A percentile compares a stretch with the other conserved stretches of the same genome.
These are phyloP conservation scores for Apamea crenata DNA, from an alignment of 2,888 invertebrate genomes.

Conservation along the genomic window DNA sequence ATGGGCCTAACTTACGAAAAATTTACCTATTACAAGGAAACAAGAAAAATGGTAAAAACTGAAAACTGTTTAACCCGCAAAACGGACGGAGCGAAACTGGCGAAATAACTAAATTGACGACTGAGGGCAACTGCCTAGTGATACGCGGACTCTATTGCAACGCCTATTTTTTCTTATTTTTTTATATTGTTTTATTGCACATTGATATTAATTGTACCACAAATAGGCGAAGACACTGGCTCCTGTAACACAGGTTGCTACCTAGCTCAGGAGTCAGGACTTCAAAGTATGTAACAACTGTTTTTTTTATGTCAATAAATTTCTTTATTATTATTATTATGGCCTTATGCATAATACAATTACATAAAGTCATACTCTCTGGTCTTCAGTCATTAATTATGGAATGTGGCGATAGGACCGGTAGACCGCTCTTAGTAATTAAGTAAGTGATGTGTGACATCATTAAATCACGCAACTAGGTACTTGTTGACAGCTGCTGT, in stretches of 20 bases:
- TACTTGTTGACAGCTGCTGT: neutral
- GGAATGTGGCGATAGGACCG: slow-evolving; percentile 9
- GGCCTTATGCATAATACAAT: neutral
- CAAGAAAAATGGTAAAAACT: neutral
- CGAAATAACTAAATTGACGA: neutral
- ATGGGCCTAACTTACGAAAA: neutral
- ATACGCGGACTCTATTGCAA: neutral
- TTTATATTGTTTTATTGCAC: no score
- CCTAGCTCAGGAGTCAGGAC: no score
- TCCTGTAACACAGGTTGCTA: no score
- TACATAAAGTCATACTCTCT: neutral
- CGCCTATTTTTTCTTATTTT: no score
- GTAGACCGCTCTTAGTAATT: slow-evolving; percentile 1
- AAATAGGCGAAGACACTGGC: no score
- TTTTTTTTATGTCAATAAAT: no score
- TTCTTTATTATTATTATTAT: no score
- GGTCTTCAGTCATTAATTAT: neutral
- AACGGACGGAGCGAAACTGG: neutral
- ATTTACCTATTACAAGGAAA: neutral
- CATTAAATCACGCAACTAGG: neutral
- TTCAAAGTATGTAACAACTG: no score
- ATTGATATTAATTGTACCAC: no score
- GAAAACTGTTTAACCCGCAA: neutral
- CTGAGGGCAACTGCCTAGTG: neutral
- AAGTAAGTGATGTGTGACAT: slow-evolving; percentile 5